These are phyloP conservation scores for Polyommatus iphigenia DNA, from an alignment of 2,888 invertebrate species.

Conservation along the genomic window DNA sequence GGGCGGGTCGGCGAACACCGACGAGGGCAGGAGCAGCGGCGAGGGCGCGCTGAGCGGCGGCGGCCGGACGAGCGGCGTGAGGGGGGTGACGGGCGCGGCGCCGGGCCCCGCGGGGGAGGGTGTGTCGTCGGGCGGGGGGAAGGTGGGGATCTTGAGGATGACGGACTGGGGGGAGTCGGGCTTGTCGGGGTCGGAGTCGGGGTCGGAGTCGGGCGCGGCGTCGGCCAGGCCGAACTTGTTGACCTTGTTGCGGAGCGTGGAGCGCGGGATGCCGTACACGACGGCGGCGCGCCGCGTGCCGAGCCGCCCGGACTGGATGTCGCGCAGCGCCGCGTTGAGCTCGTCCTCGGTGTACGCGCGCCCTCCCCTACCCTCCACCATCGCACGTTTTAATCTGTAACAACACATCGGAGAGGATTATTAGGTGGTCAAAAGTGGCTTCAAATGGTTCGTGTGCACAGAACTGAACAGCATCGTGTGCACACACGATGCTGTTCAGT, in stretches of 20 bases:
- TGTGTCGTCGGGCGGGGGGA: constrained; percentile 82
- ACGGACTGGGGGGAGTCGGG: constrained; percentile 83
- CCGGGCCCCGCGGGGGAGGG: constrained; percentile 70
- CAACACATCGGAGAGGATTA: constrained; percentile 45
- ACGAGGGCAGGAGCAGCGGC: constrained; percentile 68
- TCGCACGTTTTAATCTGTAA: constrained; percentile 70
- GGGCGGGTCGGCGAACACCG: constrained; percentile 78
- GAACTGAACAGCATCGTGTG: no score
- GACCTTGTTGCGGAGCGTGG: constrained; percentile 97
- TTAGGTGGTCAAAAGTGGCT: no score
- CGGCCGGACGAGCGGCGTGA: constrained; percentile 71
- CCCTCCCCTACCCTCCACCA: constrained; percentile 78
- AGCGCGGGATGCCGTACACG: constrained; percentile 97
- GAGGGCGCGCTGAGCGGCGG: constrained; percentile 64
- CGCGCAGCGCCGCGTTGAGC: constrained; percentile 94
- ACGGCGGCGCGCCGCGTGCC: constrained; percentile 96
- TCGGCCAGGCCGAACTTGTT: constrained; percentile 88
- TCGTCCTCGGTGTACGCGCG: constrained; percentile 97
- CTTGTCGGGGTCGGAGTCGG: constrained; percentile 66
- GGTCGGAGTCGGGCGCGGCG: constrained; percentile 81
- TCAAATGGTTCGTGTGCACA: no score
- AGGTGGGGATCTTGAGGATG: constrained; percentile 96
- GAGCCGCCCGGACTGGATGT: constrained; percentile 95
- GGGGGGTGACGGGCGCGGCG: constrained; percentile 69
- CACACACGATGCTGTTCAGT: no score